phyloP scores from a whole-genome alignment of 2,113 vertebrate genomes.

The Scophthalmus maximus region DNA sequence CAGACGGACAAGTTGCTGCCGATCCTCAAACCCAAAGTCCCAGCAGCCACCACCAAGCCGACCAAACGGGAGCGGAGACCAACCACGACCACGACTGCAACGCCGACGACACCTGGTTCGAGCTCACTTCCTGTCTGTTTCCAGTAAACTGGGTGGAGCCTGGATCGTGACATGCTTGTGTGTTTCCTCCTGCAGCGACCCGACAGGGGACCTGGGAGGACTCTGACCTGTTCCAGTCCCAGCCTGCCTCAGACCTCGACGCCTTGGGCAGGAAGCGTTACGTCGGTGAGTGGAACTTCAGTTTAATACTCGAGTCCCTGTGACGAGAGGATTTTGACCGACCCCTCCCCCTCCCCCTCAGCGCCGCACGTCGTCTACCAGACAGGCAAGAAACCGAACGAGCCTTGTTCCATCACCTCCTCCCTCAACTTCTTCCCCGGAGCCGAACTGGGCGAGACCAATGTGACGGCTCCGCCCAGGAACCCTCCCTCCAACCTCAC shows the following conservation, averaged over 20 bases:
- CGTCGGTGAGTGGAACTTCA: constrained; percentile 81
- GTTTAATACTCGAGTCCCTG: no score
- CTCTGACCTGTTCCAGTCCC: constrained; percentile 87
- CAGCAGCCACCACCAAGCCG: constrained; percentile 65
- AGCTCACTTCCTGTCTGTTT: no score
- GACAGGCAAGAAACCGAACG: constrained; percentile 88
- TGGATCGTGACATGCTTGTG: no score
- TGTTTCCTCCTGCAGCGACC: constrained; percentile 16
- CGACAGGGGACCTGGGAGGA: constrained; percentile 83
- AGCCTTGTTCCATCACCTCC: constrained; percentile 95
- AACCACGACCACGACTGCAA: constrained; percentile 30
- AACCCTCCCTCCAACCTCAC: constrained; percentile 93
- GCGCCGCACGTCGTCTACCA: constrained; percentile 92
- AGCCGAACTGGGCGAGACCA: constrained; percentile 78
- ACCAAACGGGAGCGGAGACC: constrained; percentile 66
- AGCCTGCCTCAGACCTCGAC: constrained; percentile 90
- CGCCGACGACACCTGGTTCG: constrained; percentile 57
- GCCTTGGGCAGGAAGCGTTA: constrained; percentile 90
- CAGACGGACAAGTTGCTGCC: constrained; percentile 58
- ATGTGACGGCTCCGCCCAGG: constrained; percentile 85
- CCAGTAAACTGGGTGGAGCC: no score
- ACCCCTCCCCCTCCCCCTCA: constrained; percentile 45
- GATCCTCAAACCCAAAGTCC: constrained; percentile 62
- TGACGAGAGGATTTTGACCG: background rate
- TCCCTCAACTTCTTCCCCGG: constrained; percentile 89